These are phyloP conservation scores for Phymanthus crucifer DNA, from an alignment of 92 coral and sea anemone species.

Conservation along the genomic window DNA sequence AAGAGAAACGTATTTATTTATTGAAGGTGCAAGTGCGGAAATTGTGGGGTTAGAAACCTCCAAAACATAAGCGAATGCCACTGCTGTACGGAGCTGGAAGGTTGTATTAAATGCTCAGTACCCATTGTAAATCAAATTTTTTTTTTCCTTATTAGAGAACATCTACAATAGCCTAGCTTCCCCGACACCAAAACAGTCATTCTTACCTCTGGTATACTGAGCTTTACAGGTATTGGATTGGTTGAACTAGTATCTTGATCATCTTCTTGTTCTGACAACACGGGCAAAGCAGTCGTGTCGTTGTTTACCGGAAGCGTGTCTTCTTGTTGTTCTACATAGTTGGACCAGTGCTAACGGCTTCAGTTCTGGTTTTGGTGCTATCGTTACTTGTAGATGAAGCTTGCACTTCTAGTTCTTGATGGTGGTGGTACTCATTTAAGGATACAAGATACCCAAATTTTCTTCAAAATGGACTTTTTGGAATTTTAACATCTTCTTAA, in stretches of 20 bases:
- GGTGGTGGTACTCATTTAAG: not conserved
- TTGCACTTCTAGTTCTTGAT: not conserved
- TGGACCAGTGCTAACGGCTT: not conserved
- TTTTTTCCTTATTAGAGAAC: slow-evolving; percentile 4
- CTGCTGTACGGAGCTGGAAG: slow-evolving; percentile 55
- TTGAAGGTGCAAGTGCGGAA: slow-evolving; percentile 32
- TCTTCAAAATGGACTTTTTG: too few relatives aligned
- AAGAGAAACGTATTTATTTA: not conserved
- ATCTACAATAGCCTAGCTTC: not conserved
- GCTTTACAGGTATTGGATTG: not conserved
- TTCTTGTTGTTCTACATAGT: not conserved
- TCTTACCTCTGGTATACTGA: not conserved
- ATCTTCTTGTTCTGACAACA: slow-evolving; percentile 1
- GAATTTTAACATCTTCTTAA: too few relatives aligned
- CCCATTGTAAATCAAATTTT: too few relatives aligned
- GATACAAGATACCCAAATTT: too few relatives aligned
- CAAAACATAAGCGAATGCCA: slow-evolving; percentile 63
- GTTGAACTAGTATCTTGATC: not conserved
- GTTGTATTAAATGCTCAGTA: slow-evolving; percentile 48
- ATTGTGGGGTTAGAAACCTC: slow-evolving; percentile 19
- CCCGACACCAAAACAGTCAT: not conserved
- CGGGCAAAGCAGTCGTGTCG: slow-evolving; percentile 3
- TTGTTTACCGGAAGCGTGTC: not conserved
- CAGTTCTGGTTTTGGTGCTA: not conserved
- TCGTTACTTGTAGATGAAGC: not conserved